Percentiles rank a stretch among this genome's conserved stretches.
Conservation (phyloP, 2,113 vertebrate species). For the Phylloscopus trochilus region DNA sequence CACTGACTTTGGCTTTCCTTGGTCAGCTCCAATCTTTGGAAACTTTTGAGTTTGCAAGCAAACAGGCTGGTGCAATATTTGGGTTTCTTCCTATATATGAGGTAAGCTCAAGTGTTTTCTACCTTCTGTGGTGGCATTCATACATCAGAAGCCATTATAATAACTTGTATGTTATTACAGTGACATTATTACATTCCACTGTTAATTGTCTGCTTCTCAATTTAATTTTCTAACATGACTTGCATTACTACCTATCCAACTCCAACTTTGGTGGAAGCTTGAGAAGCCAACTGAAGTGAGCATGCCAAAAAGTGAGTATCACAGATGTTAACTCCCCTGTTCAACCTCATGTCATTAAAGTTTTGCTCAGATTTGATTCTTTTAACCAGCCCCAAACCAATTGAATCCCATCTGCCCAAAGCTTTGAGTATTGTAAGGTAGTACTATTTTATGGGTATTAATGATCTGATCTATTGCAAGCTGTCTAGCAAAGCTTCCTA, state of each 20-base stretch:
- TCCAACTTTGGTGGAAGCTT: neutral
- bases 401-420: neutral
- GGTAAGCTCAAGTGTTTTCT: conserved; percentile 47
- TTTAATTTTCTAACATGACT: conserved; percentile 14
- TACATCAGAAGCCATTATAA: neutral
- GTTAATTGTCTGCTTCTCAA: conserved; percentile 6
- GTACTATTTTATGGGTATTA: neutral
- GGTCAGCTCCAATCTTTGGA: conserved; percentile 47
- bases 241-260: neutral
- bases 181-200: neutral
- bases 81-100: conserved; percentile 67
- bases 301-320: neutral
- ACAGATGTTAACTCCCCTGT: neutral
- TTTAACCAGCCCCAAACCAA: neutral
- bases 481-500: neutral
- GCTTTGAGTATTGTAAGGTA: neutral
- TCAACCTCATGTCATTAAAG: neutral
- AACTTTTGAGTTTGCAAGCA: conserved; percentile 47
- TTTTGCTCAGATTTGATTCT: neutral
- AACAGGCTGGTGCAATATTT: conserved; percentile 61
- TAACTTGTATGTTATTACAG: neutral
- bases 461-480: neutral
- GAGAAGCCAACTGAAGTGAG: neutral
- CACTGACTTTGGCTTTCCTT: conserved; percentile 24
- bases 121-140: neutral